These are phyloP conservation scores for mouse (Mus musculus) DNA, from an alignment of 2,113 vertebrate species.

Conservation along the genomic window GRCm39 chrX:12905501-12906000, in stretches of 20 bases:
- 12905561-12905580: slow-evolving; percentile 59
- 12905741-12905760: background rate
- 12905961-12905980: background rate
- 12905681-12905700: background rate
- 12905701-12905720: background rate
- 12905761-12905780: slow-evolving; percentile 12
- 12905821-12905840: background rate
- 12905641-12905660: slow-evolving; percentile 46
- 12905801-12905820: background rate
- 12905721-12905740: background rate
- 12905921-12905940: background rate
- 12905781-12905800: slow-evolving; percentile 16
- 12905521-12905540: slow-evolving; percentile 66
- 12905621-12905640: slow-evolving; percentile 25
- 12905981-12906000: slow-evolving; percentile 7
- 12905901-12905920: background rate
- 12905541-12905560: slow-evolving; percentile 44
- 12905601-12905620: slow-evolving; percentile 60
- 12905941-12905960: background rate
- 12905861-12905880: background rate
- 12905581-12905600: slow-evolving; percentile 58
- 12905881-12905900: background rate
- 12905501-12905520: slow-evolving; percentile 71
- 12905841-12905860: background rate
- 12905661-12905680: slow-evolving; percentile 48